phyloP scores from a whole-genome alignment of 1,140 invertebrate species.

The Rhyacophila brunnea region DNA sequence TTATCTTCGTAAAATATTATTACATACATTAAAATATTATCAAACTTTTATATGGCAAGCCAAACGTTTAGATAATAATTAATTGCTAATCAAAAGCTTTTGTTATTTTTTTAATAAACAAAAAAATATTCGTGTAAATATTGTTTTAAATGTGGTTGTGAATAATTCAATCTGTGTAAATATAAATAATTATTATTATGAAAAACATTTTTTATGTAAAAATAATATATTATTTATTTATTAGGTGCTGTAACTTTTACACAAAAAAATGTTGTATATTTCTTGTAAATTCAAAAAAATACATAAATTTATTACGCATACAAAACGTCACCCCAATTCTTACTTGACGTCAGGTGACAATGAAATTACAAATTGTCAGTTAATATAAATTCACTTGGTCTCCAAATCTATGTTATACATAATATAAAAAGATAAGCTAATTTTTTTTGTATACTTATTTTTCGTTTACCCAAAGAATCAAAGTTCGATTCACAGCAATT shows the following conservation, averaged over 20 bases:
- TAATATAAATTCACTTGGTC: too few species aligned
- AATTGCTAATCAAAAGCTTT: neutral
- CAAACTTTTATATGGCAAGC: too few species aligned
- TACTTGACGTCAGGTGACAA: neutral
- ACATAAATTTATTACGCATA: too few species aligned
- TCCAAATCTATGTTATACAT: too few species aligned
- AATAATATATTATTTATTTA: conserved; percentile 4
- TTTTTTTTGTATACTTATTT: too few species aligned
- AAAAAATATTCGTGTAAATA: conserved; percentile 3
- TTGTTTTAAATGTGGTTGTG: neutral
- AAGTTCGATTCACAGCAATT: too few species aligned
- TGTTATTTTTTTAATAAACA: neutral
- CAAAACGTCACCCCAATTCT: too few species aligned
- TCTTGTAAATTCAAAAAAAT: conserved; percentile 3
- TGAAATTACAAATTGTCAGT: neutral
- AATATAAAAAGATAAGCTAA: too few species aligned
- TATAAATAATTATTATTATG: conserved; percentile 3
- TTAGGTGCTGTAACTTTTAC: conserved; percentile 18
- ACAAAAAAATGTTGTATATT: conserved; percentile 3
- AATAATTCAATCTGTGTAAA: conserved; percentile 2
- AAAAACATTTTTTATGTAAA: neutral
- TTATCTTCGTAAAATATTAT: too few species aligned
- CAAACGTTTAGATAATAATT: too few species aligned
- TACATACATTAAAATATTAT: too few species aligned
- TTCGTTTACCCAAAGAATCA: too few species aligned